Evolutionary conservation across 1,140 invertebrate species (phyloP).

Genomic region (Diplogasteroides magnus): DNA sequence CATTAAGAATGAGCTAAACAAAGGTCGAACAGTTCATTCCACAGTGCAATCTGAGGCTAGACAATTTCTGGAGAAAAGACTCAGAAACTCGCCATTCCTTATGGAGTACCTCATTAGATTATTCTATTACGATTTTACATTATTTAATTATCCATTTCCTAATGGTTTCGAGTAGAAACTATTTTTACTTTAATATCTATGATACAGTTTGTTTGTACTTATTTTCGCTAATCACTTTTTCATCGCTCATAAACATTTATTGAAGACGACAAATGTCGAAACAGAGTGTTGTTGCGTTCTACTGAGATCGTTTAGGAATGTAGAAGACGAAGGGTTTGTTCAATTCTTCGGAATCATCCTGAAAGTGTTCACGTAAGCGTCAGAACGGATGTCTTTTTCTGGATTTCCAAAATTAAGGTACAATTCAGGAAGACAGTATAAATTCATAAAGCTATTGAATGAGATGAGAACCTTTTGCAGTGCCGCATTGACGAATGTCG

Average conservation of each 20-base stretch:
- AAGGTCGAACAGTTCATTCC: constrained; percentile 24
- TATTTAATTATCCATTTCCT: constrained; percentile 35
- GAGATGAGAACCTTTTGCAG: not conserved
- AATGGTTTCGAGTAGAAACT: not conserved
- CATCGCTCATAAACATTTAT: too few species aligned
- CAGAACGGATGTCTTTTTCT: too few species aligned
- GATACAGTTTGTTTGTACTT: too few species aligned
- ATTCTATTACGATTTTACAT: constrained; percentile 35
- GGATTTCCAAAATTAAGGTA: not conserved
- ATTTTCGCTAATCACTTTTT: too few species aligned
- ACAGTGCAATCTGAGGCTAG: constrained; percentile 36
- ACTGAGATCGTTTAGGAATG: too few species aligned
- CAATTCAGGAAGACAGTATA: not conserved
- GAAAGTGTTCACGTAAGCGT: not conserved
- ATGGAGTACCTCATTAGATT: constrained; percentile 38
- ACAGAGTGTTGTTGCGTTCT: too few species aligned
- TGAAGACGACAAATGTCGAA: too few species aligned
- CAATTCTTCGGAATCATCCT: not conserved
- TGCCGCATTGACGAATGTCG: not conserved
- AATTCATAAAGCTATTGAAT: not conserved
- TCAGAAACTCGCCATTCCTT: constrained; percentile 29
- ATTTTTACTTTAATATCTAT: too few species aligned
- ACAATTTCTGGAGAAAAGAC: constrained; percentile 29
- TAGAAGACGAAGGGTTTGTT: not conserved
- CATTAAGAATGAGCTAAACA: constrained; percentile 11